Conservation (phyloP, 2,113 vertebrate genomes). For the Megaceryle maxima region DNA sequence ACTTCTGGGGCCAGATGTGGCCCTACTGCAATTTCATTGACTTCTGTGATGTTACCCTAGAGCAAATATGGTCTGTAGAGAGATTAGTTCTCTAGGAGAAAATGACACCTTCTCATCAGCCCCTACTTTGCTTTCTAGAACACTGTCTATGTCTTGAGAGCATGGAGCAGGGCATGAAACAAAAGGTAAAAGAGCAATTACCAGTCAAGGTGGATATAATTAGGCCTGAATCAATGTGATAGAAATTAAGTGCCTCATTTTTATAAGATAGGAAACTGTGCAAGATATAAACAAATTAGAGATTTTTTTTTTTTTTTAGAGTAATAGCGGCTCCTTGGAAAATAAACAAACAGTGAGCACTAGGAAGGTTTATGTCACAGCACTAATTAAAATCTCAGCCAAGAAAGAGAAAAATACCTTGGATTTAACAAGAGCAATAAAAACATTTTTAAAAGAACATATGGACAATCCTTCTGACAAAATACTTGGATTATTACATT, state of each 20-base stretch:
- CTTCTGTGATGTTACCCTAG: not conserved
- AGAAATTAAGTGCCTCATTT: conserved; percentile 38
- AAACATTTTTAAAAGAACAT: conserved; percentile 39
- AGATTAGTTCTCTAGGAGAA: not conserved
- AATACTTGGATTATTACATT: not conserved
- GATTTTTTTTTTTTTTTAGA: not conserved
- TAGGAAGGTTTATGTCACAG: conserved; percentile 6
- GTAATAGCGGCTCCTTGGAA: not conserved
- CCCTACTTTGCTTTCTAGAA: not conserved
- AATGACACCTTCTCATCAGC: not conserved
- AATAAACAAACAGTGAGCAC: conserved; percentile 1
- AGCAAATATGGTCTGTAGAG: not conserved
- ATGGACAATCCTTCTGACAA: not conserved
- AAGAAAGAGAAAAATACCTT: conserved; percentile 22
- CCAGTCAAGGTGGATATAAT: conserved; percentile 27
- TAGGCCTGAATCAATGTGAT: conserved; percentile 21
- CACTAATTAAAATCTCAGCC: conserved; percentile 29
- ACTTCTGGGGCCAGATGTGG: not conserved
- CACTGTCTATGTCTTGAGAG: not conserved
- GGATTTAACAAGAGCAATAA: conserved; percentile 32
- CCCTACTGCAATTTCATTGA: not conserved
- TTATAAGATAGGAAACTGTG: conserved; percentile 21
- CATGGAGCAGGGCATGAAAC: not conserved
- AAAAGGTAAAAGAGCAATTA: conserved; percentile 25
- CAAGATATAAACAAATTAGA: conserved; percentile 23